phyloP scores from a whole-genome alignment of 2,113 vertebrate genomes.

The Gymnobelideus leadbeateri region DNA sequence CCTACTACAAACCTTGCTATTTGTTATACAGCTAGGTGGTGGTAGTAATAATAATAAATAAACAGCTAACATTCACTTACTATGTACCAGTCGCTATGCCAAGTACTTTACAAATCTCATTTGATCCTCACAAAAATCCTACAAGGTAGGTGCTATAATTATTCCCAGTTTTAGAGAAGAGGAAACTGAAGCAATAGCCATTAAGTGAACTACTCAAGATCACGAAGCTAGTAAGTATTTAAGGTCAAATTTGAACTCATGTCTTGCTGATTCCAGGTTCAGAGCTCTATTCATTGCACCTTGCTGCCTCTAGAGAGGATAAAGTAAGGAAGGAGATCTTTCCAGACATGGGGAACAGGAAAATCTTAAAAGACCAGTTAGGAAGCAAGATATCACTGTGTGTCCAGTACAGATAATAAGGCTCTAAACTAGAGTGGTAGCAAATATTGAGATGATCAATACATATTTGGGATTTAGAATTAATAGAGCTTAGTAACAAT shows the following conservation, averaged over 20 bases:
- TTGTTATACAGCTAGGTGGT: not conserved
- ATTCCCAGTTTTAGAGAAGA: not conserved
- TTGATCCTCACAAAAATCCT: not conserved
- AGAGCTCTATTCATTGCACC: not conserved
- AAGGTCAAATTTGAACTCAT: not conserved
- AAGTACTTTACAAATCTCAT: not conserved
- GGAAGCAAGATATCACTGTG: not conserved
- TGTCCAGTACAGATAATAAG: not conserved
- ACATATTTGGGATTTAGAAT: not conserved
- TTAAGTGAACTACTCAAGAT: not conserved
- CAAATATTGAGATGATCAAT: not conserved
- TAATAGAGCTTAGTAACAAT: not conserved
- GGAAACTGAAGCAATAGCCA: not conserved
- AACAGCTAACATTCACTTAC: not conserved
- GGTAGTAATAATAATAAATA: not conserved
- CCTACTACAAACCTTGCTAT: not conserved
- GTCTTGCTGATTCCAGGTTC: not conserved
- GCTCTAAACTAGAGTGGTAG: not conserved
- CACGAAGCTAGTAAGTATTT: not conserved
- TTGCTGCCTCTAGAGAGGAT: not conserved
- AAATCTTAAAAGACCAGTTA: too few species aligned
- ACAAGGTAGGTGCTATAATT: not conserved
- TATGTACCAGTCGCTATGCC: not conserved
- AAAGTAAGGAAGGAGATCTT: not conserved
- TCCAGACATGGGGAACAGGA: not conserved